Evolutionary conservation across 2,113 vertebrate species (phyloP), one percentile per base, ranked within the genome.

Genomic region (Amazona vittata): DNA sequence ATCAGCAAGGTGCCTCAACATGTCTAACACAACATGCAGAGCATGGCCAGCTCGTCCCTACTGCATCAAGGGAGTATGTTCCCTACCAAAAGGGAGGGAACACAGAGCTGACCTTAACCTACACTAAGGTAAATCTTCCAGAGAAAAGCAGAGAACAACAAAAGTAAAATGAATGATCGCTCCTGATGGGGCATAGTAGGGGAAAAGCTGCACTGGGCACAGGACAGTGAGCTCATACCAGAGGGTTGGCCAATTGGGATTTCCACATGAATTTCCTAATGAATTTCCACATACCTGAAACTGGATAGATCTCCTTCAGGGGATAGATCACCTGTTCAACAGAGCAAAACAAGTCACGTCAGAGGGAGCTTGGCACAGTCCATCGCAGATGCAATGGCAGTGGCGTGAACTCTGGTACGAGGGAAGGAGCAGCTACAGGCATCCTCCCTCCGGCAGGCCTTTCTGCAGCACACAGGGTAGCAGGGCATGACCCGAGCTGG

Each of bases 291-390:
- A 74, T 97, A 99, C 99, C 99, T 98, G 99, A 98, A 93, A 93
- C 98, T 12, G 99, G 99, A 97, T 99, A 99, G 93, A 99, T 98
- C 86, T 99, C 98, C 97, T 99, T 99, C 95, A 99, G 91, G 15
- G 99, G 99, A 87, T 99, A 99, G 77, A 99, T 99, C 63, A 99
- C 99, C 99, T 99, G 97, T 87, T 96, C 41, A 95, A 97, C 50
- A 37, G 84, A 93, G 86, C 35, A 94, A 62, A 87, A 96, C 31
- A 91, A 86, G 83, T 16, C 46, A 65, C 3, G 24, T 97, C 55
- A 95, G 60, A 89, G 31, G 33, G 18, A 87, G 33, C 19, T 21
- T 52, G 12, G 82, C 46, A 71, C 13, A 24, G 28, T 29, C 22
- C 39, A 67, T 31, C 37, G 43, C 29, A 87, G 71, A 55, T 3